phyloP scores from a whole-genome alignment of 2,888 invertebrate species.

The Lymantria monacha region DNA sequence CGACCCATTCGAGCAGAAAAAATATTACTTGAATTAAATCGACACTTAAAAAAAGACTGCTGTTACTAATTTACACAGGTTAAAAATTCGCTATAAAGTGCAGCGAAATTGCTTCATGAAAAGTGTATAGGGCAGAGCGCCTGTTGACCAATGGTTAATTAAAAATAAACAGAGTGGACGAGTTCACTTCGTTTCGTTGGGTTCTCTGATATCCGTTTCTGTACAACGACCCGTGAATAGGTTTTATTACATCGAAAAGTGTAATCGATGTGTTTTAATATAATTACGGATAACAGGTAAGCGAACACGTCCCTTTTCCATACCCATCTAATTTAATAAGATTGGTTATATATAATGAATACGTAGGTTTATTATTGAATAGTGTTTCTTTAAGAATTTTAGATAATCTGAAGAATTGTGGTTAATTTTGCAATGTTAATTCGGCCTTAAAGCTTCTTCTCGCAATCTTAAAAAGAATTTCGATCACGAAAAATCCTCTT shows the following conservation, averaged over 20 bases:
- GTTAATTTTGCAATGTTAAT: too few species aligned
- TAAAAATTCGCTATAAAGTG: constrained; percentile 46
- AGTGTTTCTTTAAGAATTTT: too few species aligned
- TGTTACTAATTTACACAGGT: background rate
- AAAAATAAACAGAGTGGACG: constrained; percentile 68
- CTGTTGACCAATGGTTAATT: constrained; percentile 75
- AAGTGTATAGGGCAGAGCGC: constrained; percentile 62
- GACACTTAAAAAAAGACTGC: background rate
- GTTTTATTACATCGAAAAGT: background rate
- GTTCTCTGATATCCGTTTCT: constrained; percentile 42
- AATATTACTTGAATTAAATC: too few species aligned
- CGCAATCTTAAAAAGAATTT: too few species aligned
- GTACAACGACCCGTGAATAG: constrained; percentile 14
- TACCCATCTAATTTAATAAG: background rate
- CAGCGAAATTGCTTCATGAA: constrained; percentile 66
- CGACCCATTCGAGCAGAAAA: too few species aligned
- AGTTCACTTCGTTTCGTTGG: constrained; percentile 62
- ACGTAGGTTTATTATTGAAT: background rate
- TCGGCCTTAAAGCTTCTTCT: too few species aligned
- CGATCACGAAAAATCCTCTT: too few species aligned
- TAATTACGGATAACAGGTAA: background rate
- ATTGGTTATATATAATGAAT: background rate
- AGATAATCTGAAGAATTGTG: too few species aligned
- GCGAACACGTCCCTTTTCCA: background rate
- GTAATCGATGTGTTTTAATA: background rate